Evolutionary conservation across 2,113 vertebrate genomes (phyloP).

Genomic region (Alethe castanea): DNA sequence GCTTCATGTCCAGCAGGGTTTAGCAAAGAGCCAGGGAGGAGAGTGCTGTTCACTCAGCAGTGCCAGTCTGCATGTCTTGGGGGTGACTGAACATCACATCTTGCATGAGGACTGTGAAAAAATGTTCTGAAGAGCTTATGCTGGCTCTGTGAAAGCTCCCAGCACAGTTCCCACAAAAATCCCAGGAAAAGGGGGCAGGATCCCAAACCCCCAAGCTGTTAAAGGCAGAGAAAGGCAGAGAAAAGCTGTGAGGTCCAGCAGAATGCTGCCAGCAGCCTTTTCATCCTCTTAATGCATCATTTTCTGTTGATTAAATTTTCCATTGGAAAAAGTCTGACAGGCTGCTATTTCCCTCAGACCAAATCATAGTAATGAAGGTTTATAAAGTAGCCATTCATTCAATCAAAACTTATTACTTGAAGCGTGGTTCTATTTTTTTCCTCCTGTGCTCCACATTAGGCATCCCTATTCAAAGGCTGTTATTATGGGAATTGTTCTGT

Average conservation of each 20-base stretch:
- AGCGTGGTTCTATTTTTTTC: background rate
- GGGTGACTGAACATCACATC: background rate
- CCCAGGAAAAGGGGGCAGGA: background rate
- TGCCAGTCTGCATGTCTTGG: background rate
- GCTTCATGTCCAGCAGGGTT: background rate
- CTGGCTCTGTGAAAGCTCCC: background rate
- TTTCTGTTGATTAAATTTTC: conserved; percentile 29
- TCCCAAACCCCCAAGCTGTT: background rate
- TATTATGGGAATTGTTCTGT: conserved; percentile 47
- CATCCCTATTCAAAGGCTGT: conserved; percentile 24
- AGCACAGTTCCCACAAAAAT: background rate
- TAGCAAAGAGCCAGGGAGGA: background rate
- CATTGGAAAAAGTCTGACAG: background rate
- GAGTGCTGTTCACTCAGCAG: background rate
- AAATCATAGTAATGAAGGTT: conserved; percentile 22
- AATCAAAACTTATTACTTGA: conserved; percentile 32
- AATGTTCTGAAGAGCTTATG: background rate
- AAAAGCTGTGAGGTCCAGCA: background rate
- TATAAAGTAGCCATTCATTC: conserved; percentile 37
- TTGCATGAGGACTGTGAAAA: no score
- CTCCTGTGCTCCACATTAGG: background rate
- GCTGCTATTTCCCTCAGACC: background rate
- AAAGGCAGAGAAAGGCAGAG: background rate
- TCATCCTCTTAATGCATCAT: background rate
- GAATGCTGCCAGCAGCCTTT: background rate